Conservation (phyloP, 23 tunicate genomes). For the Trididemnum nubilum region DNA sequence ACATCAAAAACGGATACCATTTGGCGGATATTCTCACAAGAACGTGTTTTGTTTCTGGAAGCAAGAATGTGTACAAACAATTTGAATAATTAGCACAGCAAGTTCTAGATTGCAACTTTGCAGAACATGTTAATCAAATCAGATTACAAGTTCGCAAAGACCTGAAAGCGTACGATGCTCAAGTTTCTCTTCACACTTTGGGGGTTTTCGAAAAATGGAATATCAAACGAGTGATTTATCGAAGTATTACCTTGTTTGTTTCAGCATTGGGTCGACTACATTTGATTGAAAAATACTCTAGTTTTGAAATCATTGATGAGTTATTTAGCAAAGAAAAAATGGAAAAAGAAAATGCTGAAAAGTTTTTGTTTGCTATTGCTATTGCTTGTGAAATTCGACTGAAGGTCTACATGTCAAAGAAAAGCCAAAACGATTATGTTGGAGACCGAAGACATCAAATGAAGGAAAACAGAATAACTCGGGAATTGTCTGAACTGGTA, state of each 20-base stretch:
- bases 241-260: slow-evolving; percentile 17
- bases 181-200: too few species aligned
- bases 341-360: neutral
- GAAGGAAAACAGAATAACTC: neutral
- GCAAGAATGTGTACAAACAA: too few species aligned
- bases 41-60: too few species aligned
- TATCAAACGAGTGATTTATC: slow-evolving; percentile 34
- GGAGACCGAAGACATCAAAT: neutral
- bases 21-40: too few species aligned
- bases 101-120: too few species aligned
- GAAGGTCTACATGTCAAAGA: slow-evolving; percentile 28
- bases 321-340: neutral
- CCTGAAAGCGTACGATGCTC: too few species aligned
- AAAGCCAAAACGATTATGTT: slow-evolving; percentile 23
- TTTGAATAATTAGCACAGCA: too few species aligned
- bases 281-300: neutral
- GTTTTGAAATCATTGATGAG: neutral
- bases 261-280: slow-evolving; percentile 11
- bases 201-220: slow-evolving; percentile 1
- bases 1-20: too few species aligned
- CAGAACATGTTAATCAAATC: too few species aligned
- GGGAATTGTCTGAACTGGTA: neutral
- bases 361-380: slow-evolving; percentile 15
- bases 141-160: too few species aligned
- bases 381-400: slow-evolving; percentile 33